Conservation (phyloP, 2,113 vertebrate species). For the Sminthopsis crassicaudata region DNA sequence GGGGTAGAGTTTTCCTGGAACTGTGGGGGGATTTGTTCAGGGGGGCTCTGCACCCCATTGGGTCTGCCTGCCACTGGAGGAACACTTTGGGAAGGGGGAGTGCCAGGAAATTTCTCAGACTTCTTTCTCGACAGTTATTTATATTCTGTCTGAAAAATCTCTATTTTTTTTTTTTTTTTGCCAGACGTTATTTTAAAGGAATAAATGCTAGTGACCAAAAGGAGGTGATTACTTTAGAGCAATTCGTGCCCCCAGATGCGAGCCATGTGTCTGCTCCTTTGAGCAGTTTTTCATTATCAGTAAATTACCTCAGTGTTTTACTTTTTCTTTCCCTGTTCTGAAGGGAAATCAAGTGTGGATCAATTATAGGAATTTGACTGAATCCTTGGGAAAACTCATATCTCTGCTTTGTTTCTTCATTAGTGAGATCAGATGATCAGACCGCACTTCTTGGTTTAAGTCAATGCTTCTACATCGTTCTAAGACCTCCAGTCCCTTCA, state of each 20-base stretch:
- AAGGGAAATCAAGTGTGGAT: neutral
- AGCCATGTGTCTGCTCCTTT: neutral
- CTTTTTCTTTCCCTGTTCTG: neutral
- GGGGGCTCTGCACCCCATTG: neutral
- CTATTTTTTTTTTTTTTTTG: constrained; percentile 68
- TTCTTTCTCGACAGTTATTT: constrained; percentile 60
- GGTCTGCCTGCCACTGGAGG: constrained; percentile 1
- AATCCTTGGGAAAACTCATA: neutral
- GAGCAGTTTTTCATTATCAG: neutral
- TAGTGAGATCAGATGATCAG: neutral
- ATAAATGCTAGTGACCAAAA: constrained; percentile 7
- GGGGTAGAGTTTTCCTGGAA: constrained; percentile 8
- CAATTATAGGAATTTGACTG: neutral
- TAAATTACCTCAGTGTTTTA: constrained; percentile 24
- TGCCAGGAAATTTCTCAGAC: constrained; percentile 47
- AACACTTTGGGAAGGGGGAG: neutral
- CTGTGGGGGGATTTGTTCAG: neutral
- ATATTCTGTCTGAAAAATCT: constrained; percentile 57
- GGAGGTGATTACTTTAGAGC: constrained; percentile 44
- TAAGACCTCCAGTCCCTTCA: neutral
- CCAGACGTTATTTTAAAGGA: constrained; percentile 58
- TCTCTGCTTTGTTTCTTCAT: neutral
- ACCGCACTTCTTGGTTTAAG: neutral
- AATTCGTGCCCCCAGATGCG: neutral
- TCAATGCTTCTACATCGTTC: neutral